Evolutionary conservation across 2,888 invertebrate species (phyloP), one percentile per base, ranked within the genome.

Genomic region (Thecocarcelia acutangulata): DNA sequence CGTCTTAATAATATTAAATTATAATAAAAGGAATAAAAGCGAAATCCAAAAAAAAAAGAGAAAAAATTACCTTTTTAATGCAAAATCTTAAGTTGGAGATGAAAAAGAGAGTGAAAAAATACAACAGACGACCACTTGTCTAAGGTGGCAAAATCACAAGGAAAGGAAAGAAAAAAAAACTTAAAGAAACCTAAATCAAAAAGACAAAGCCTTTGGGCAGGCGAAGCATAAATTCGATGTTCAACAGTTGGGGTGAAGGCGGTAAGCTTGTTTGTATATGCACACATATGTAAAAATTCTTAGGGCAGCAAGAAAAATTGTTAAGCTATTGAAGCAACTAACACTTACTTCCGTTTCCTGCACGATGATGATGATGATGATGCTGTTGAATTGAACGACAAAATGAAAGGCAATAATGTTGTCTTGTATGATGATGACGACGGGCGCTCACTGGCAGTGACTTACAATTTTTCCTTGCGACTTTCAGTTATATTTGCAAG

Each of bases 61-160:
- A 33, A 33, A 68, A 68, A 89, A 90, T 89, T 90, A 89, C 89
- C 89, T 88, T 90, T 40, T 89, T 88, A 88, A 89, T 89, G 88
- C 88, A 44, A 28, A 56, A 50, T 24, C 70, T 70, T 68, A 50
- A 48, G 19, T 19, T 24, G 40, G 24, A 68, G 0, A 42, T 28
- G 40, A 46, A 81, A 73, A 50, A 42, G 13, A 33, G 40, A 13
- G 4, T 33, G 46, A 56, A 37, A 59, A 37, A 68, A 42, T n/a
- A 84, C 86, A 87, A 88, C 87, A 88, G 89, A 89, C 87, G 87
- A 89, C 87, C 89, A 89, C 89, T 89, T 89, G 89, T 89, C 75
- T 73, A 73, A 72, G 78, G 78, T 79, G 78, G 66, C 66, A 73
- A 68, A 76, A 69, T 37, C 17, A 46, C 9, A 44, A 68, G 37